Conservation (phyloP, 2,797 vertebrate genomes). For the Odontamblyopus lacepedii region DNA sequence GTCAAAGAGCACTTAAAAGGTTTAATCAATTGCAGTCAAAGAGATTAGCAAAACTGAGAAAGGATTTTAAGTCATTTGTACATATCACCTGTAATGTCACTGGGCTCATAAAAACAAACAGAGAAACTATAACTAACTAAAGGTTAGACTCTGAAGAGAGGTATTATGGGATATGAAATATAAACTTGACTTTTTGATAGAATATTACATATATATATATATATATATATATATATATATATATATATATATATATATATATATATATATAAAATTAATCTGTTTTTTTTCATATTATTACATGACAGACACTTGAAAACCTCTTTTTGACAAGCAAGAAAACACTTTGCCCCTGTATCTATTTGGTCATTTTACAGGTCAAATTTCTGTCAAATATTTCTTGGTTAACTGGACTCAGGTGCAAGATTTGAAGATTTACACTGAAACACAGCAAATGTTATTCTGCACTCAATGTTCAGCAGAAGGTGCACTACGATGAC, state of each 20-base stretch:
- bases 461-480: not conserved
- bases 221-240: too few species aligned
- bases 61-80: conserved; percentile 36
- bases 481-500: conserved; percentile 23
- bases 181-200: too few species aligned
- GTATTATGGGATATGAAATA: not conserved
- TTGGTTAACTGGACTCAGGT: not conserved
- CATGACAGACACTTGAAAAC: not conserved
- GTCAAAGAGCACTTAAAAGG: conserved; percentile 77
- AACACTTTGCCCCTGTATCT: too few species aligned
- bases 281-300: too few species aligned
- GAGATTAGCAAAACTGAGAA: conserved; percentile 52
- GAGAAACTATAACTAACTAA: not conserved
- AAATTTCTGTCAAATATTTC: not conserved
- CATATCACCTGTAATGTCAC: conserved; percentile 36
- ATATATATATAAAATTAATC: too few species aligned
- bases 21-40: conserved; percentile 76
- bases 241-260: too few species aligned
- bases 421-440: not conserved
- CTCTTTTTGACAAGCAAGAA: too few species aligned
- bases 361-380: too few species aligned
- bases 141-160: conserved; percentile 12
- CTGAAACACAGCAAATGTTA: conserved; percentile 2
- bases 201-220: too few species aligned
- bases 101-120: conserved; percentile 35